A percentile compares a stretch with the other conserved stretches of the same genome.
Evolutionary conservation across 2,113 vertebrate genomes (phyloP).

Genomic region (Rhinopomastus cyanomelas): DNA sequence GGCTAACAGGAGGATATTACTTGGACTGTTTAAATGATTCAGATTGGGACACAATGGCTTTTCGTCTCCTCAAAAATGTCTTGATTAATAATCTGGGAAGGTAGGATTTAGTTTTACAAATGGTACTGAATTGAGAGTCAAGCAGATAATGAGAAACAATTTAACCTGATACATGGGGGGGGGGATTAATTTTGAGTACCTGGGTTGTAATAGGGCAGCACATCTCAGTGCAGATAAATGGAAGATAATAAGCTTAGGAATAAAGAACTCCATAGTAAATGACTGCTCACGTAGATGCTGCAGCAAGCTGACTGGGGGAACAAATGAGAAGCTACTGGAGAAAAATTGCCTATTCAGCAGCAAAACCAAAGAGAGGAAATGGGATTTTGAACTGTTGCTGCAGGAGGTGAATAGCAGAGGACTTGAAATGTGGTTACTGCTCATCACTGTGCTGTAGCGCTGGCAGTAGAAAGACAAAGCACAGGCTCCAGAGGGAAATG

Average conservation of each 20-base stretch:
- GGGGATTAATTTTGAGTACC: constrained; percentile 56
- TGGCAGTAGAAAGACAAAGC: background rate
- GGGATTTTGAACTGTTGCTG: background rate
- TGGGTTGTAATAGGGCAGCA: constrained; percentile 16
- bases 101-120: constrained; percentile 39
- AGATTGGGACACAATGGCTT: background rate
- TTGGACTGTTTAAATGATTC: background rate
- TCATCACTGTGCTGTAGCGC: accelerated
- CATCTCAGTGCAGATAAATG: constrained; percentile 41
- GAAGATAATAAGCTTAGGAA: constrained; percentile 18
- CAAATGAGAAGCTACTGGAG: background rate
- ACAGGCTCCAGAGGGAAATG: background rate
- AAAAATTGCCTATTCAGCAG: background rate
- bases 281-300: background rate
- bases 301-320: background rate
- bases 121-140: constrained; percentile 22
- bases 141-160: constrained; percentile 57
- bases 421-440: background rate
- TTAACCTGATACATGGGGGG: constrained; percentile 47
- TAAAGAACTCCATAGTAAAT: constrained; percentile 13
- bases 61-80: background rate
- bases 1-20: background rate
- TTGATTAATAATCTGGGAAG: constrained; percentile 44
- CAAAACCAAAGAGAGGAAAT: background rate
- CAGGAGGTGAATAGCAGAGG: background rate